A percentile compares a stretch with the other conserved stretches of the same genome.
Conservation (phyloP, 2,797 vertebrate species). For the Sebastes glaucus region DNA sequence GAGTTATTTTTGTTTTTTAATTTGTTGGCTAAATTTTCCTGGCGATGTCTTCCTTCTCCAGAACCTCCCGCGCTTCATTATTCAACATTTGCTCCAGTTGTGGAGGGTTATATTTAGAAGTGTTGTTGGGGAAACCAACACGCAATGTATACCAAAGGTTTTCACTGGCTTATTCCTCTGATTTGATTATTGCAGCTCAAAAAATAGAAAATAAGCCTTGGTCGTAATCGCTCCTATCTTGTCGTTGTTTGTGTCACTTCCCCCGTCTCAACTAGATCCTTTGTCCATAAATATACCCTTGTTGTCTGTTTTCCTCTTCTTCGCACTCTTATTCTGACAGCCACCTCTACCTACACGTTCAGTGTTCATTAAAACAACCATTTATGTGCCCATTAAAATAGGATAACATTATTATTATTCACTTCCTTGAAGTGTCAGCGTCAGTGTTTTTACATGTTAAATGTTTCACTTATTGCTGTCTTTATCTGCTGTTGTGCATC, state of each 20-base stretch:
- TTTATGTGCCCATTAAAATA: not conserved
- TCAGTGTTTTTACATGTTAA: not conserved
- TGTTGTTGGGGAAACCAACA: constrained; percentile 71
- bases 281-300: constrained; percentile 2
- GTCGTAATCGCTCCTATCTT: constrained; percentile 7
- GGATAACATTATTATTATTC: not conserved
- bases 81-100: constrained; percentile 76
- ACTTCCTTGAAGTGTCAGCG: not conserved
- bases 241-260: not conserved
- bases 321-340: not conserved
- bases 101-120: constrained; percentile 71
- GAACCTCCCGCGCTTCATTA: constrained; percentile 62
- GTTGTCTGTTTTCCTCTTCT: not conserved
- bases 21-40: constrained; percentile 17
- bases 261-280: not conserved
- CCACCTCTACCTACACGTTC: not conserved
- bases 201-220: not conserved
- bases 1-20: constrained; percentile 11
- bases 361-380: not conserved
- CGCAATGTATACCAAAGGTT: constrained; percentile 34
- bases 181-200: constrained; percentile 15
- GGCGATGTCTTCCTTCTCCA: constrained; percentile 34
- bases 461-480: not conserved
- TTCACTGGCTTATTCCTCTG: constrained; percentile 5
- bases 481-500: not conserved